Conservation (phyloP, 1,140 invertebrate genomes). For the Cataglyphis hispanica region DNA sequence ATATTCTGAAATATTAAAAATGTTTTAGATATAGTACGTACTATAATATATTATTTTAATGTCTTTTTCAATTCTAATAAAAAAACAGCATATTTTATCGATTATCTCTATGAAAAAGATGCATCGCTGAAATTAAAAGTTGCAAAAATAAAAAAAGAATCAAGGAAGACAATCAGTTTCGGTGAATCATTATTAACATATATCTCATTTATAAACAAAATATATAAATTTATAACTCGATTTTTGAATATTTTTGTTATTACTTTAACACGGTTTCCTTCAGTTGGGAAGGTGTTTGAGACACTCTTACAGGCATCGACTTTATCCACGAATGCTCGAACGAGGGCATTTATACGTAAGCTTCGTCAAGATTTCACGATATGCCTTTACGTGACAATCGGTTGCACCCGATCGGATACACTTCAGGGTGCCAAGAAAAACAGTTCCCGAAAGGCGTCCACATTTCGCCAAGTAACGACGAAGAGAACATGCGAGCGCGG, state of each 20-base stretch:
- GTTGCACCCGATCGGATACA: slow-evolving; percentile 69
- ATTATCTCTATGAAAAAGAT: not conserved
- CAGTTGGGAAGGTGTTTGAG: slow-evolving; percentile 24
- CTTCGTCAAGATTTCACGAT: slow-evolving; percentile 37
- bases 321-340: slow-evolving; percentile 39
- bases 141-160: not conserved
- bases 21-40: not conserved
- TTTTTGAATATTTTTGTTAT: not conserved
- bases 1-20: not conserved
- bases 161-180: not conserved
- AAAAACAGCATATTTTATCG: slow-evolving; percentile 5
- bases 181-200: not conserved
- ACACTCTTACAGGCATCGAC: slow-evolving; percentile 17
- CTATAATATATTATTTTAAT: not conserved
- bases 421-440: slow-evolving; percentile 80
- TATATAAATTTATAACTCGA: not conserved
- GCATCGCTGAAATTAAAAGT: not conserved
- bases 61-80: not conserved
- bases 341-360: not conserved
- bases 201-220: not conserved
- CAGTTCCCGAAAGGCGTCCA: slow-evolving; percentile 84
- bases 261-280: slow-evolving; percentile 30
- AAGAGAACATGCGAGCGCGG: slow-evolving; percentile 72
- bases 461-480: slow-evolving; percentile 83
- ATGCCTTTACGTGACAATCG: slow-evolving; percentile 61